Evolutionary conservation across 37 sponge, comb jelly and placozoan genomes (phyloP).

Genomic region (Halisarca cf. caerulea): DNA sequence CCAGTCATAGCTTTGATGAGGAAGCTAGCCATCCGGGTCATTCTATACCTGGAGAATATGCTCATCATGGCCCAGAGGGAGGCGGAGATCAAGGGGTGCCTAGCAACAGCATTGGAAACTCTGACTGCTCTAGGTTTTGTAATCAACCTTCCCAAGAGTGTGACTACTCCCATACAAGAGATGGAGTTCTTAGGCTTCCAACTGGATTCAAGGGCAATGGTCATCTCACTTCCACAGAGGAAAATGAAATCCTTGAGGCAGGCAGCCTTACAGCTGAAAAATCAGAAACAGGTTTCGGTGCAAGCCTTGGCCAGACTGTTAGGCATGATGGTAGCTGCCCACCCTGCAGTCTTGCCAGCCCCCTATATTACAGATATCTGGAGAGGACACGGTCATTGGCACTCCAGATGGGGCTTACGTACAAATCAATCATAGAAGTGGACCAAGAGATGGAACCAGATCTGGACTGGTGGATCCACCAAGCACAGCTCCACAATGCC

Average conservation of each 20-base stretch:
- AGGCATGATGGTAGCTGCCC: too few relatives aligned
- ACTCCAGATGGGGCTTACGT: conserved; percentile 4
- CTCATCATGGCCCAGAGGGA: conserved; percentile 36
- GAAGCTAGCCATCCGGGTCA: conserved; percentile 16
- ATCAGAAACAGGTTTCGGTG: too few relatives aligned
- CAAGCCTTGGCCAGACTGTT: too few relatives aligned
- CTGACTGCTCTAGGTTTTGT: conserved; percentile 45
- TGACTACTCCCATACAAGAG: not conserved
- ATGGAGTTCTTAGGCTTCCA: conserved; percentile 59
- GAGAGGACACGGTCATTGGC: conserved; percentile 10
- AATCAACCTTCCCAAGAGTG: conserved; percentile 15
- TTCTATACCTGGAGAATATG: conserved; percentile 55
- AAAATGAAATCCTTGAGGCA: too few relatives aligned
- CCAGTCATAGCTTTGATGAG: conserved; percentile 44
- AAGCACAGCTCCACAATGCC: conserved; percentile 13
- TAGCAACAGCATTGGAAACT: conserved; percentile 6
- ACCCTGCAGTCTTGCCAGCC: conserved; percentile 28
- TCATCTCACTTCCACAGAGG: too few relatives aligned
- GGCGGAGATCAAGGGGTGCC: conserved; percentile 19
- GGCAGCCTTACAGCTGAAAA: too few relatives aligned
- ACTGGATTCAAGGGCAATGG: too few relatives aligned
- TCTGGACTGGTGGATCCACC: conserved; percentile 40
- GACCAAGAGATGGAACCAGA: conserved; percentile 6
- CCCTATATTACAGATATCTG: conserved; percentile 47
- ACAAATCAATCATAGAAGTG: not conserved